Evolutionary conservation across 2,113 vertebrate species (phyloP), one percentile per base, ranked within the genome.

Genomic region (Anarrhichthys ocellatus): DNA sequence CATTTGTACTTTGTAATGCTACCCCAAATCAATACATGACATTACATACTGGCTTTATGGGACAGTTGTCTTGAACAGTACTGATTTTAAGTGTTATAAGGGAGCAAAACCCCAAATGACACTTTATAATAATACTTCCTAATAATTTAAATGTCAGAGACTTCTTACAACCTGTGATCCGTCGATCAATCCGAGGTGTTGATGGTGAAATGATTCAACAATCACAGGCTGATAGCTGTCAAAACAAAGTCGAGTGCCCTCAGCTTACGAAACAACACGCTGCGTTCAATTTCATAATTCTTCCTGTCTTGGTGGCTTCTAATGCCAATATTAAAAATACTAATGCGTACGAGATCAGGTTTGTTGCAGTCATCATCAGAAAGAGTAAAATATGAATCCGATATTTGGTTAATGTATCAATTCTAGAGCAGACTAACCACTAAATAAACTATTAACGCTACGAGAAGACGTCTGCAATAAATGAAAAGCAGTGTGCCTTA

Each of bases 161-260:
- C 20, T 44, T 29, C 24, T 81, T 14, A 2, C 22, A 72, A n/a
- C 62, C 15, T 34, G 27, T 29, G 56, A 62, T 46, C 34, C 5
- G 1, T 14, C 48, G n/a, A 82, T 17, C 32, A 65, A 52, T 32
- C 32, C 14, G 22, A 66, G 70, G 29, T 46, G 62, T 24, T 73
- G 74, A 68, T 10, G 58, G 52, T 34, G 52, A 52, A 24, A 61
- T 10, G 1, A 59, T 9, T 56, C 46, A 38, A 61, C 34, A 46
- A 59, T 29, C 64, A 9, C 61, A 69, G 27, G 5, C 36, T 34
- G 44, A 64, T 32, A 36, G 52, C 78, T 80, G 80, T 85, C 82
- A 88, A 54, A 80, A 70, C 77, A 80, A 77, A 42, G 14, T 32
- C 1, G 13, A 56, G 52, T 24, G 4, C 22, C 52, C n/a, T 27